Conservation (phyloP, 2,888 invertebrate species). For the Rotaria magnacalcarata region DNA sequence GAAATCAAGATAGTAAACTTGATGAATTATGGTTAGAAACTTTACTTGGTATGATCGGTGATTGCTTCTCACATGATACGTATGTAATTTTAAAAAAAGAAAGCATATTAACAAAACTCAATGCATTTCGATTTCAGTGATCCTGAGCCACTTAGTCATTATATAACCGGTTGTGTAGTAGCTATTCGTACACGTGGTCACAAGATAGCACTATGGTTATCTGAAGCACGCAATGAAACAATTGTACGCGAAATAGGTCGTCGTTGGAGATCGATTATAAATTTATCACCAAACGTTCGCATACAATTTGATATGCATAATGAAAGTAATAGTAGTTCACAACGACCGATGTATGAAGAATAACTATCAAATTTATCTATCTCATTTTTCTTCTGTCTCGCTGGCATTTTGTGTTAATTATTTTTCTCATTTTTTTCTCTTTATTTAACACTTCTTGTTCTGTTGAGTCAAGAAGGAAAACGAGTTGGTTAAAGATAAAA, state of each 20-base stretch:
- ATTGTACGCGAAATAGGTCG: conserved; percentile 27
- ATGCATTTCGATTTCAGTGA: not conserved
- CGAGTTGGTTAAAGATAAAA: not conserved
- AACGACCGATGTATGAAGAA: conserved; percentile 32
- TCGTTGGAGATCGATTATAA: conserved; percentile 6
- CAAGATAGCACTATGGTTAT: conserved; percentile 28
- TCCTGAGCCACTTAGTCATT: not conserved
- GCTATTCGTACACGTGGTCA: conserved; percentile 34
- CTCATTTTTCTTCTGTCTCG: conserved; percentile 4
- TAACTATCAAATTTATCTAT: not conserved
- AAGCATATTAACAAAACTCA: too few species aligned
- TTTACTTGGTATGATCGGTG: conserved; percentile 34
- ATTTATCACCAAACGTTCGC: not conserved
- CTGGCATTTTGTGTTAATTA: not conserved
- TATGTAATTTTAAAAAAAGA: not conserved
- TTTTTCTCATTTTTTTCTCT: not conserved
- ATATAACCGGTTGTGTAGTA: conserved; percentile 8
- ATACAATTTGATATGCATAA: conserved; percentile 31
- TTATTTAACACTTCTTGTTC: not conserved
- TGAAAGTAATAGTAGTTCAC: not conserved
- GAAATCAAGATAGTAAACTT: not conserved
- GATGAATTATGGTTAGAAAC: conserved; percentile 38
- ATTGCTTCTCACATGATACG: conserved; percentile 18
- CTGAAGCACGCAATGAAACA: conserved; percentile 24
- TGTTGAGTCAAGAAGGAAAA: not conserved